Conservation (phyloP, 1,140 invertebrate species). For the Oryctes rhinoceros region DNA sequence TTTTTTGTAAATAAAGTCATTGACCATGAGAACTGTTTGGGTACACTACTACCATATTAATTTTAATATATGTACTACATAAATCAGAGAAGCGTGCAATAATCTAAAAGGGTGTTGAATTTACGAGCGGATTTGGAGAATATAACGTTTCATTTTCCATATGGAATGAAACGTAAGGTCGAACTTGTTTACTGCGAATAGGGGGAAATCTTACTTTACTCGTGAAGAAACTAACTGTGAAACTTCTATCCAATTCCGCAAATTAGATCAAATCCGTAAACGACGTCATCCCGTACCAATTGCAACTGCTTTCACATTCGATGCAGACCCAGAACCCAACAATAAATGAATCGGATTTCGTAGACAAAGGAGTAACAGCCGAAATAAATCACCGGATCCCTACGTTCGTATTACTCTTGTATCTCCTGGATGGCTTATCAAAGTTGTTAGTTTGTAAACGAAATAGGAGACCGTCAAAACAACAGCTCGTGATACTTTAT, state of each 20-base stretch:
- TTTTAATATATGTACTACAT: constrained; percentile 2
- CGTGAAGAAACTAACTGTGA: not conserved
- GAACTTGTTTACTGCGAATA: constrained; percentile 7
- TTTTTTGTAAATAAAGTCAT: not conserved
- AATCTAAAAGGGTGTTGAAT: constrained; percentile 5
- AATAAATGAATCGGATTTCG: constrained; percentile 6
- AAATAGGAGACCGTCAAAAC: not conserved
- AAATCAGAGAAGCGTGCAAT: not conserved
- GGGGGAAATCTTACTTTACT: not conserved
- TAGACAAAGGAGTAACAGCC: constrained; percentile 12
- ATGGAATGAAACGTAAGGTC: not conserved
- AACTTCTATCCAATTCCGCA: constrained; percentile 14
- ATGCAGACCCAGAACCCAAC: not conserved
- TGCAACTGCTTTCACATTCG: constrained; percentile 18
- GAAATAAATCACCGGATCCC: not conserved
- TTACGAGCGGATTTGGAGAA: not conserved
- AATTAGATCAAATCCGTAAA: constrained; percentile 16
- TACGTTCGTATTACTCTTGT: not conserved
- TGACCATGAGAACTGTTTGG: not conserved
- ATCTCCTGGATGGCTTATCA: not conserved
- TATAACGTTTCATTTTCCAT: constrained; percentile 12
- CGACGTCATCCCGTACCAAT: not conserved
- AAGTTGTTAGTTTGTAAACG: not conserved
- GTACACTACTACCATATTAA: not conserved
- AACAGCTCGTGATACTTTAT: not conserved